phyloP scores from a whole-genome alignment of 1,140 invertebrate species.

The Bombus pascuorum region DNA sequence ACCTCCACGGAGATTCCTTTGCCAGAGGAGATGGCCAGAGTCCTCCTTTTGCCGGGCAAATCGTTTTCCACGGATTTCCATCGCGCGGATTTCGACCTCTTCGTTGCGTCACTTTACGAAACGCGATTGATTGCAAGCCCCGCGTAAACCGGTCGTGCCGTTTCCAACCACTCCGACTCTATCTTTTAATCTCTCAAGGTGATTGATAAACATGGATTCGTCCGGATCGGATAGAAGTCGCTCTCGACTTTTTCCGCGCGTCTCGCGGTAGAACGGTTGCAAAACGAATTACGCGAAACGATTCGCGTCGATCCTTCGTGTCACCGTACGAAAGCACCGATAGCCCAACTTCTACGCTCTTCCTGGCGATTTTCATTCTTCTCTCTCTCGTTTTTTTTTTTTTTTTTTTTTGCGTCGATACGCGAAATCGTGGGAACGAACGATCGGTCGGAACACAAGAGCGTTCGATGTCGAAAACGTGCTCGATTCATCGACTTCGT shows the following conservation, averaged over 20 bases:
- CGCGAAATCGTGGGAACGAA: slow-evolving; percentile 45
- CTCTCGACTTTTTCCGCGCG: background rate
- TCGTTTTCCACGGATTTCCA: slow-evolving; percentile 36
- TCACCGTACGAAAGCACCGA: background rate
- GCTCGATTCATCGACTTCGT: slow-evolving; percentile 57
- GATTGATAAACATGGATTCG: background rate
- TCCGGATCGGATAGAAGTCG: background rate
- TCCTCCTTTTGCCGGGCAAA: slow-evolving; percentile 34
- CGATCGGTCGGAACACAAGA: slow-evolving; percentile 34
- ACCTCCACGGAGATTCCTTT: slow-evolving; percentile 41
- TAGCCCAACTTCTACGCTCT: background rate
- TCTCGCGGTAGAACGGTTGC: background rate
- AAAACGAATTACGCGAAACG: background rate
- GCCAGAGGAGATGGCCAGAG: slow-evolving; percentile 14
- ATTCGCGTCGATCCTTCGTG: too few species aligned
- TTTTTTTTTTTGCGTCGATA: background rate
- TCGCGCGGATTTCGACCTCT: background rate
- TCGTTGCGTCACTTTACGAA: background rate
- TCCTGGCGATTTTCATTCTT: background rate
- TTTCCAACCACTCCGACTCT: background rate
- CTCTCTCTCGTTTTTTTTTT: accelerated
- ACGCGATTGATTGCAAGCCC: background rate
- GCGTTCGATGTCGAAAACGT: slow-evolving; percentile 48
- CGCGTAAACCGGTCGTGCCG: background rate
- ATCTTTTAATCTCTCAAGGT: background rate